Evolutionary conservation across 2,797 vertebrate species (phyloP).

Genomic region (Spinus pinus): DNA sequence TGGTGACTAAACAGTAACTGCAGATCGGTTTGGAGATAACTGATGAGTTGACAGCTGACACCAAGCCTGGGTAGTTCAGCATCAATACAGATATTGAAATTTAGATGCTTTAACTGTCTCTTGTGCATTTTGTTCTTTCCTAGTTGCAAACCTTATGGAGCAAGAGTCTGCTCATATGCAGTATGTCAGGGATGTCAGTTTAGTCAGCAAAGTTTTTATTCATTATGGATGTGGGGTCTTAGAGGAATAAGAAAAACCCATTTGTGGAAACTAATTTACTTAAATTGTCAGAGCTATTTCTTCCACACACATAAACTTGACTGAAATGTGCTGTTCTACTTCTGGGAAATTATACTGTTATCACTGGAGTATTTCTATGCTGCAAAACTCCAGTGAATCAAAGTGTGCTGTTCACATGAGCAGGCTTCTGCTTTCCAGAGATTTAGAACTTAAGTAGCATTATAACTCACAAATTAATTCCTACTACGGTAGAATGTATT

Average conservation of each 20-base stretch:
- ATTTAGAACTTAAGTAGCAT: background rate
- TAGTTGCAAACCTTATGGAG: background rate
- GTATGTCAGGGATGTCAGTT: rapidly evolving
- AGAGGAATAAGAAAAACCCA: background rate
- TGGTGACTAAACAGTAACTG: background rate
- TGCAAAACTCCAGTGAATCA: background rate
- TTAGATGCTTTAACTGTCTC: background rate
- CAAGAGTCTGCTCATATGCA: background rate
- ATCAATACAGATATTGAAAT: background rate
- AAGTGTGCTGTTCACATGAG: background rate
- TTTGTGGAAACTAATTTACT: background rate
- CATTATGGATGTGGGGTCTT: background rate
- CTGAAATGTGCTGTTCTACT: background rate
- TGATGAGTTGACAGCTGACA: background rate
- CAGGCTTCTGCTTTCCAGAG: background rate
- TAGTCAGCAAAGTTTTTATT: background rate
- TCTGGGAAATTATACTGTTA: background rate
- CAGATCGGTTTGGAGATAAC: background rate
- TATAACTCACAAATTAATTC: background rate
- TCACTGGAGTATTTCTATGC: background rate
- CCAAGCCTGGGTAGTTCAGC: background rate
- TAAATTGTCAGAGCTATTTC: background rate
- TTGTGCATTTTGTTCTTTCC: background rate
- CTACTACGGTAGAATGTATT: background rate
- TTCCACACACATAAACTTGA: background rate